Evolutionary conservation across 2,888 invertebrate genomes (phyloP).

Genomic region (Megamerina dolium): DNA sequence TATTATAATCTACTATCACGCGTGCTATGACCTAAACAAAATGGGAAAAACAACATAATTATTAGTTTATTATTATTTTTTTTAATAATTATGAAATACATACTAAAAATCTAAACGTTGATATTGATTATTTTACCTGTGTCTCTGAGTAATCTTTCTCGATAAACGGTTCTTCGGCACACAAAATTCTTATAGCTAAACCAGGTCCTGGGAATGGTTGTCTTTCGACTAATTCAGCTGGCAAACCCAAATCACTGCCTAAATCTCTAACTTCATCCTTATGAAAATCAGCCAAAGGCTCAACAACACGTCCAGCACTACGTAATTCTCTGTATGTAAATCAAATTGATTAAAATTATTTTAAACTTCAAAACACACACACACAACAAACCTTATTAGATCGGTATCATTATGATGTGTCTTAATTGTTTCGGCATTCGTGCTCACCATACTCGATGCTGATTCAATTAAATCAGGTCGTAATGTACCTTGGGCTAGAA

Average conservation of each 20-base stretch:
- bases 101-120: too few species aligned
- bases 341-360: background rate
- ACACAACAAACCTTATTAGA: constrained; percentile 62
- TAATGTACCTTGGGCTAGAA: constrained; percentile 91
- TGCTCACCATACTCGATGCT: constrained; percentile 78
- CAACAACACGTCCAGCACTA: constrained; percentile 80
- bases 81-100: too few species aligned
- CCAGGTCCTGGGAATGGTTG: constrained; percentile 99
- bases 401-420: constrained; percentile 99
- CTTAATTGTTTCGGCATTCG: constrained; percentile 92
- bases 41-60: too few species aligned
- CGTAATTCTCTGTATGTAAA: constrained; percentile 58
- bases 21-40: constrained; percentile 87
- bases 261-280: constrained; percentile 92
- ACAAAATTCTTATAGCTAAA: constrained; percentile 90
- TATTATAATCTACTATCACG: constrained; percentile 89
- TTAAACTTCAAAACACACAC: background rate
- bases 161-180: constrained; percentile 91
- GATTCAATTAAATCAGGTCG: constrained; percentile 98
- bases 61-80: too few species aligned
- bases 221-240: constrained; percentile 78
- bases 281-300: constrained; percentile 98
- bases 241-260: constrained; percentile 85
- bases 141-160: constrained; percentile 95
- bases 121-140: too few species aligned